A percentile compares a stretch with the other conserved stretches of the same genome.
These are phyloP conservation scores for Margaritifera margaritifera DNA, from an alignment of 2,888 invertebrate genomes.

Conservation along the genomic window DNA sequence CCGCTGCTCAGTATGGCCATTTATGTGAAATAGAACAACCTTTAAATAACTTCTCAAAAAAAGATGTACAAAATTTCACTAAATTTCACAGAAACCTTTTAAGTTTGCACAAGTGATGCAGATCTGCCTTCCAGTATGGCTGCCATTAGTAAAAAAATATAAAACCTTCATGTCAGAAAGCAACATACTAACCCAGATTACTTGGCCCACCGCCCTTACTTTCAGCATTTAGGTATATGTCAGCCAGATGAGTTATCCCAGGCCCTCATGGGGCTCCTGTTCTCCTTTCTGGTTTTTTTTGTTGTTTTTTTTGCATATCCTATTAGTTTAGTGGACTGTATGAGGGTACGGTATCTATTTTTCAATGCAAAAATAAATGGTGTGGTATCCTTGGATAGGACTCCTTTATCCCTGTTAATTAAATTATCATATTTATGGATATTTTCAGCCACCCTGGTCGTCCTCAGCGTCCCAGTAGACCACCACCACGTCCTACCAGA, in stretches of 20 bases:
- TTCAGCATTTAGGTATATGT: background rate
- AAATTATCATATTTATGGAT: background rate
- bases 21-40: too few species aligned
- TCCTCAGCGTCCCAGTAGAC: slow-evolving; percentile 20
- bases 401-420: too few species aligned
- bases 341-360: background rate
- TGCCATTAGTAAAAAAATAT: too few species aligned
- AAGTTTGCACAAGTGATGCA: too few species aligned
- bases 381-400: too few species aligned
- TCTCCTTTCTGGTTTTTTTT: too few species aligned
- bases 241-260: background rate
- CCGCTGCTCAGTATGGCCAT: too few species aligned
- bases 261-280: background rate
- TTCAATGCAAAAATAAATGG: too few species aligned
- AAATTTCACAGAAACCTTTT: too few species aligned
- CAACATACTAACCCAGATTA: background rate
- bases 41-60: too few species aligned
- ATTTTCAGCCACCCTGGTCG: slow-evolving; percentile 25
- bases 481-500: slow-evolving; percentile 19
- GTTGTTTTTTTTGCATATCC: background rate
- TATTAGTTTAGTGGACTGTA: background rate
- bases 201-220: background rate
- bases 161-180: slow-evolving; percentile 26
- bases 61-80: too few species aligned
- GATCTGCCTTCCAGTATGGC: too few species aligned